Base-by-base conservation (phyloP, 2,113 vertebrate genomes). In the Ceuthmochares aereus region DNA sequence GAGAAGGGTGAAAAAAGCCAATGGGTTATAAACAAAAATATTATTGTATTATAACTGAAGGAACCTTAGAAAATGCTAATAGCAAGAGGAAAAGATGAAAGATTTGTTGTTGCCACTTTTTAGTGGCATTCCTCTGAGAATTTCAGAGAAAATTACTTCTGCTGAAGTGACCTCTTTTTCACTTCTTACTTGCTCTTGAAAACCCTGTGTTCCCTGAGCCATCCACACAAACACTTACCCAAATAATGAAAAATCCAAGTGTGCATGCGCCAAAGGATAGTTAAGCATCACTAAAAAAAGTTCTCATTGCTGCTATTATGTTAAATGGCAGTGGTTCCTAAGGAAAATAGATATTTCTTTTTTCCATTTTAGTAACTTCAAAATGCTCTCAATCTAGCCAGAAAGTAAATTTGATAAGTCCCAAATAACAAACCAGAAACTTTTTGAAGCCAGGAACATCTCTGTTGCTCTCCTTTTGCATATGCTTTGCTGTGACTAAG, bases 241-340 rank as follows among this genome's bases (percentile, higher is more conserved):
- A 69, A 94, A 89, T 95, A 93, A 90, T 91, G 86, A 95, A 93
- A 95, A 92, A 91, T 63, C 70, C 43, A 76, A 90, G 66, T 75
- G 87, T 74, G 87, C 18, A 23, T 76, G 72, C 89, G 94, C 88
- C 72, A 83, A 75, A 64, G 90, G 72, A n/a, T 54, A 51, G 62
- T 73, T 69, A 73, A 69, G 37, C 51, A 54, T 49, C n/a, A 52
- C 37, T 34, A 14, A 37, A 87, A 92, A 67, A 67, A 56, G 25
- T 27, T 72, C 30, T 56, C 8, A 45, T 85, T 0, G 0, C 51
- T 90, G 36, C 43, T 79, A 18, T 66, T 90, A 47, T 70, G 16
- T 91, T 76, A 59, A 62, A 83, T 9, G 30, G 32, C 70, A 62
- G 16, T 54, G 82, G 59, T 77, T 91, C 54, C 68, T 63, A 49